Evolutionary conservation across 64 coral and sea anemone species (phyloP), one percentile per base, ranked within the genome.

Genomic region (Cladopsammia gracilis): DNA sequence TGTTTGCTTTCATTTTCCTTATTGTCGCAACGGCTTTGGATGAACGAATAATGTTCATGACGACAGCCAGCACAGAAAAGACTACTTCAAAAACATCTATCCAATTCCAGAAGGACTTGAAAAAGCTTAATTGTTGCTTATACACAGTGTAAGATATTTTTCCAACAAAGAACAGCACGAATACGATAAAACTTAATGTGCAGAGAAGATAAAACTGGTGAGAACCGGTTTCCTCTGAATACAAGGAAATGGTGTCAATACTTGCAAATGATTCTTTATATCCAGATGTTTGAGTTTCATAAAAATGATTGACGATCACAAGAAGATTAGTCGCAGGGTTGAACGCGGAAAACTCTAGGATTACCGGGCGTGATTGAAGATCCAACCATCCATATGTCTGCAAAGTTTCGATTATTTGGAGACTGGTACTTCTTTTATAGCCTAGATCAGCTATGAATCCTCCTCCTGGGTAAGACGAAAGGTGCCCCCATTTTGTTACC

Each of bases 91-190:
- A 56, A 15, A 90, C 11, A 43, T 76, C 62, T 24, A 90, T 42
- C 88, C 88, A 90, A 70, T 90, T 90, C 88, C 88, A 90, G 9
- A 90, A 14, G 13, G 61, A 79, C 19, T 62, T 70, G 22, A 90
- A 80, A 79, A 54, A 79, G 34, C 61, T 4, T 24, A 24, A 26
- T 4, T 68, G 76, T 19, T 79, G 75, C 47, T 90, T 79, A 48
- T 49, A 62, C 25, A 80, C 6, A 13, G 34, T 69, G 56, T 68
- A 79, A 22, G 75, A 79, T 80, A 43, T 67, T 54, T 34, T 49
- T 54, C 50, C 78, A 8, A 67, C 50, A 43, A 69, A 90, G 47
- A 90, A 51, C 20, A 90, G 10, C 10, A 70, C 46, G 11, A 79
- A 42, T 24, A 90, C 16, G 26, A 79, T 79, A 46, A 89, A 64